phyloP scores from a whole-genome alignment of 2,888 invertebrate species.

The Marasmarcha lunaedactyla region DNA sequence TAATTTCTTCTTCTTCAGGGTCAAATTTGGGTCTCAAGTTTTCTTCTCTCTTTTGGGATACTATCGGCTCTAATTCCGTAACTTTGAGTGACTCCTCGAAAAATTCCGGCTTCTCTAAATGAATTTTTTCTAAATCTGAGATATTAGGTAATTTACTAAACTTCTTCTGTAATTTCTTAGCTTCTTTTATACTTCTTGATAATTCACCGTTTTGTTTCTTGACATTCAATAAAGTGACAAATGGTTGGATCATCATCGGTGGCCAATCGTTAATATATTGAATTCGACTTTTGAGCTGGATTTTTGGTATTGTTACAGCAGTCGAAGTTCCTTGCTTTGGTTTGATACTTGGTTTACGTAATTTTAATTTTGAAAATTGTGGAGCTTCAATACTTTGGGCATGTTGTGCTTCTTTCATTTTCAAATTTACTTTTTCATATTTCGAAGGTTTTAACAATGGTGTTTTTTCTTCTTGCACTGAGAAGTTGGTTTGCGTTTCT shows the following conservation, averaged over 20 bases:
- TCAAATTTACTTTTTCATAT: constrained; percentile 71
- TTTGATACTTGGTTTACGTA: constrained; percentile 70
- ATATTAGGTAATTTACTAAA: constrained; percentile 62
- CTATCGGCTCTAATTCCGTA: no score
- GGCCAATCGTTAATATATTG: constrained; percentile 72
- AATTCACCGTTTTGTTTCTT: constrained; percentile 73
- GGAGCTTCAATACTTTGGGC: constrained; percentile 68
- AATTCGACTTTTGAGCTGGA: constrained; percentile 80
- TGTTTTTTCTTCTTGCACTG: constrained; percentile 9
- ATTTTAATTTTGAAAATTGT: constrained; percentile 75
- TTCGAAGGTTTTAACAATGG: constrained; percentile 55
- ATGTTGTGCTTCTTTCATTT: constrained; percentile 72
- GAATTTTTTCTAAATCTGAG: constrained; percentile 53
- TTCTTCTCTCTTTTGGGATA: no score
- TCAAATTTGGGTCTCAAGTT: no score
- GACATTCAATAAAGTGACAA: constrained; percentile 65
- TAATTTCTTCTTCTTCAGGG: constrained; percentile 12
- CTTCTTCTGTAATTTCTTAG: constrained; percentile 71
- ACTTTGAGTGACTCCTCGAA: no score
- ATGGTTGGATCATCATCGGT: constrained; percentile 63
- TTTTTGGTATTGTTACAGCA: constrained; percentile 67
- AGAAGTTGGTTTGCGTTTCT: not conserved
- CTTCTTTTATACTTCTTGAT: constrained; percentile 78
- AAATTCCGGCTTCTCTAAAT: no score
- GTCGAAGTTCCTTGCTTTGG: constrained; percentile 51